Percentiles rank a stretch among this genome's conserved stretches.
Evolutionary conservation across 2,888 invertebrate species (phyloP).

Genomic region (Onthophagus sagittarius): DNA sequence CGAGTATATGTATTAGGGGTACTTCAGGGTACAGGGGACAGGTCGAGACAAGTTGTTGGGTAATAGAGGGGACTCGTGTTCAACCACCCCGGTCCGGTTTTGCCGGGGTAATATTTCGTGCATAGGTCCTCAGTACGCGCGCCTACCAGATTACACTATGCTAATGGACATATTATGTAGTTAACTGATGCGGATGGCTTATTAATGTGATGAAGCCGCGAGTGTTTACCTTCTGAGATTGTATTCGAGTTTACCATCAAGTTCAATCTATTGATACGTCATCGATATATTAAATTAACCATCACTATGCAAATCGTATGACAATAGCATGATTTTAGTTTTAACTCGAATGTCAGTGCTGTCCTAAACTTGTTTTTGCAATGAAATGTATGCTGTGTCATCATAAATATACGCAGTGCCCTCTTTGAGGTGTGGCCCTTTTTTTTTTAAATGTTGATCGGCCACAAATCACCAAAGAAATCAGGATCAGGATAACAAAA

Average conservation of each 20-base stretch:
- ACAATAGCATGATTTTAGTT: not conserved
- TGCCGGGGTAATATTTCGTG: not conserved
- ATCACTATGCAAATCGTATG: not conserved
- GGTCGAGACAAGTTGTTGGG: not conserved
- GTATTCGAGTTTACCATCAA: not conserved
- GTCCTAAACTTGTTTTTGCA: no score
- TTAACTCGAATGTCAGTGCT: no score
- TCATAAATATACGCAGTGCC: no score
- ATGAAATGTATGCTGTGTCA: no score
- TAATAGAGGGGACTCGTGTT: not conserved
- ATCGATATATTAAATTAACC: not conserved
- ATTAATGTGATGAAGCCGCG: constrained; percentile 1
- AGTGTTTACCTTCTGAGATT: not conserved
- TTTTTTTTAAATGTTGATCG: no score
- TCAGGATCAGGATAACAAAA: no score
- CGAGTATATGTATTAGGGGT: not conserved
- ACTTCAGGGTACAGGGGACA: not conserved
- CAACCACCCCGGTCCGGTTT: not conserved
- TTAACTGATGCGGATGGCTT: not conserved
- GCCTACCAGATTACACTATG: constrained; percentile 5
- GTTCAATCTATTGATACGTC: not conserved
- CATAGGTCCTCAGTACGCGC: not conserved
- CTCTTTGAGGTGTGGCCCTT: no score
- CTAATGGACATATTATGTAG: constrained; percentile 11
- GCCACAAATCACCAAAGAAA: no score